A percentile compares a stretch with the other conserved stretches of the same genome.
These are phyloP conservation scores for Siderastrea radians DNA, from an alignment of 92 coral and sea anemone genomes.

Conservation along the genomic window DNA sequence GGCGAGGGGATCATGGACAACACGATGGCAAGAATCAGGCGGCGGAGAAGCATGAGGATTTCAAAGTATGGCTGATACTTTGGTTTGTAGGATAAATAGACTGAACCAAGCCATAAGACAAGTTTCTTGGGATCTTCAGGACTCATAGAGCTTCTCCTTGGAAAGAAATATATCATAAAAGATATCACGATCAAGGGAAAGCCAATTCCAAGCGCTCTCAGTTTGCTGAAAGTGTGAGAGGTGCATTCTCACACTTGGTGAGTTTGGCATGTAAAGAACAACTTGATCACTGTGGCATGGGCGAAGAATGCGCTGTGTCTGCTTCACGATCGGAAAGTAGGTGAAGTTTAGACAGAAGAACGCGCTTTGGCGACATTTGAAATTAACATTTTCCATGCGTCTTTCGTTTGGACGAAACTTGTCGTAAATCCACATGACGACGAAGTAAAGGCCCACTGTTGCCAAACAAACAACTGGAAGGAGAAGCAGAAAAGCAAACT, in stretches of 20 bases:
- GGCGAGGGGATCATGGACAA: too few species aligned
- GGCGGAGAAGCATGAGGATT: too few species aligned
- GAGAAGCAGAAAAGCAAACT: conserved; percentile 61
- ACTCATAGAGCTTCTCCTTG: conserved; percentile 28
- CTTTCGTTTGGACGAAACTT: too few species aligned
- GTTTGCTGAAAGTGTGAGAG: not conserved
- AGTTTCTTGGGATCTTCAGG: conserved; percentile 26
- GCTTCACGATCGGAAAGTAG: conserved; percentile 79
- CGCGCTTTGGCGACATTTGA: too few species aligned
- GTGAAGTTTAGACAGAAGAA: conserved; percentile 51
- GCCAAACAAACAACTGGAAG: conserved; percentile 57
- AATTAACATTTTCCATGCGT: too few species aligned
- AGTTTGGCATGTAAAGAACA: not conserved
- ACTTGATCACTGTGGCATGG: conserved; percentile 51
- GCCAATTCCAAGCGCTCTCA: conserved; percentile 34
- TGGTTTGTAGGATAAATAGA: too few species aligned
- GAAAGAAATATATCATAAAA: conserved; percentile 42
- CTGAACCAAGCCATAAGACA: not conserved
- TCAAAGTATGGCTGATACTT: too few species aligned
- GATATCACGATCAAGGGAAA: conserved; percentile 44
- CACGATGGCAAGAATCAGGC: too few species aligned
- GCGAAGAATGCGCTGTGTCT: conserved; percentile 56
- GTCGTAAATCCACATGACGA: conserved; percentile 34
- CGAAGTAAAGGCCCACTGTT: conserved; percentile 40
- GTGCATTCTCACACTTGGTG: too few species aligned